phyloP scores from a whole-genome alignment of 2,888 invertebrate species.

The Ormyrus labotus region DNA sequence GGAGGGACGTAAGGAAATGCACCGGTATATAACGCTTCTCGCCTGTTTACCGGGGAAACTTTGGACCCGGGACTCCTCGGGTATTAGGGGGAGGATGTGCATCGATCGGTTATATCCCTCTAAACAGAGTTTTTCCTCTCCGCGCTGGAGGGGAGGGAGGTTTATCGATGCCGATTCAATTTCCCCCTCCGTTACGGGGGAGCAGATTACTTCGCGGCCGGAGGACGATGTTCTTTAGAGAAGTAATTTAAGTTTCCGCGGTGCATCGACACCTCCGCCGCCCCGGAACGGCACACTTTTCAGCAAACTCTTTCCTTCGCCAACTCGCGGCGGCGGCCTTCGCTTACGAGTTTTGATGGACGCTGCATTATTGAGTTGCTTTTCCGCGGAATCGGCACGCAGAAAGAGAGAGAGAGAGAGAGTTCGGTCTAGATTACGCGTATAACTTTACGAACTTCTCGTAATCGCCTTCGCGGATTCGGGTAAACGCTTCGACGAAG shows the following conservation, averaged over 20 bases:
- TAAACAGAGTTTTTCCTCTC: not conserved
- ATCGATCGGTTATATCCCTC: too few species aligned
- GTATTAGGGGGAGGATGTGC: not conserved
- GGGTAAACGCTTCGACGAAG: not conserved
- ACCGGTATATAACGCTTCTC: slow-evolving; percentile 45
- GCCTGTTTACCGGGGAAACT: slow-evolving; percentile 43
- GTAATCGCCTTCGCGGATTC: not conserved
- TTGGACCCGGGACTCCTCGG: not conserved
- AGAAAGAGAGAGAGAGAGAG: not conserved
- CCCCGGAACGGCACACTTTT: not conserved
- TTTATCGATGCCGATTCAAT: not conserved
- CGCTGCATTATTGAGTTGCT: slow-evolving; percentile 45
- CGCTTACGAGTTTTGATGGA: slow-evolving; percentile 47
- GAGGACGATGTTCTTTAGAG: slow-evolving; percentile 1
- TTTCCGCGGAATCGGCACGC: slow-evolving; percentile 30
- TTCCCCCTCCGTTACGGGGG: too few species aligned
- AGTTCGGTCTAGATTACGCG: too few species aligned
- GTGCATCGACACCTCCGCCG: too few species aligned
- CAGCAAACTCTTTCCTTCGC: too few species aligned
- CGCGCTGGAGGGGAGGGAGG: not conserved
- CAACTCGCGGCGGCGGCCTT: not conserved
- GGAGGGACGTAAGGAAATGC: slow-evolving; percentile 42
- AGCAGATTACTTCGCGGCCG: not conserved
- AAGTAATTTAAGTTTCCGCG: slow-evolving; percentile 32
- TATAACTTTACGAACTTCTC: too few species aligned